A percentile compares a stretch with the other conserved stretches of the same genome.
Conservation (phyloP, 2,888 invertebrate genomes). For the Lysandra coridon region DNA sequence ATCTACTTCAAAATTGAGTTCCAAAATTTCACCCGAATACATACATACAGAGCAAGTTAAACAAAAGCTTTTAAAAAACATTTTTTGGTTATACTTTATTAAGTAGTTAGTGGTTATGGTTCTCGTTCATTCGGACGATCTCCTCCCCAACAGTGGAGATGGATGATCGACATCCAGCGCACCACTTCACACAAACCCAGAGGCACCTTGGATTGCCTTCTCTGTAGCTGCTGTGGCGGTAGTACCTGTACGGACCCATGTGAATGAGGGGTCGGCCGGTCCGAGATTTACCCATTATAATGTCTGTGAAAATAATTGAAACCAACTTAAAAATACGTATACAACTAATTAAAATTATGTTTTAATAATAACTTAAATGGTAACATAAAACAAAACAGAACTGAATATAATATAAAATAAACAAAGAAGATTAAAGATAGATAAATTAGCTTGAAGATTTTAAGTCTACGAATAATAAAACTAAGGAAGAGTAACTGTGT, state of each 20-base stretch:
- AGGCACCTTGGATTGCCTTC: constrained; percentile 46
- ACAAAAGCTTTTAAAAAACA: too few species aligned
- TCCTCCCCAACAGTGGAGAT: not conserved
- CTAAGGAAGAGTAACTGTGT: too few species aligned
- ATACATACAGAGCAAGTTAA: too few species aligned
- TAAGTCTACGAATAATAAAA: not conserved
- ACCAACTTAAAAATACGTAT: not conserved
- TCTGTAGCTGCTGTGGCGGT: constrained; percentile 46
- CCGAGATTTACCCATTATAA: not conserved
- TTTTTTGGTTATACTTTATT: too few species aligned
- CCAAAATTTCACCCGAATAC: too few species aligned
- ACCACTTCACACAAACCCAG: constrained; percentile 52
- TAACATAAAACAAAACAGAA: not conserved
- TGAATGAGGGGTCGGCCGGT: not conserved
- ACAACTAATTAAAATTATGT: not conserved
- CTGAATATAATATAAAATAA: not conserved
- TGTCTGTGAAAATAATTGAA: not conserved
- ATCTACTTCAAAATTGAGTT: too few species aligned
- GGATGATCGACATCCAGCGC: constrained; percentile 40
- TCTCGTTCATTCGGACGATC: too few species aligned
- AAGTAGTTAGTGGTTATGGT: constrained; percentile 38
- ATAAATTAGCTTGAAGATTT: not conserved
- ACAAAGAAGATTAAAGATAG: too few species aligned
- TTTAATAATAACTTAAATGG: not conserved
- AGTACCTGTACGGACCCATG: too few species aligned